Evolutionary conservation across 64 coral and sea anemone species (phyloP).

Genomic region (Cladopsammia gracilis): DNA sequence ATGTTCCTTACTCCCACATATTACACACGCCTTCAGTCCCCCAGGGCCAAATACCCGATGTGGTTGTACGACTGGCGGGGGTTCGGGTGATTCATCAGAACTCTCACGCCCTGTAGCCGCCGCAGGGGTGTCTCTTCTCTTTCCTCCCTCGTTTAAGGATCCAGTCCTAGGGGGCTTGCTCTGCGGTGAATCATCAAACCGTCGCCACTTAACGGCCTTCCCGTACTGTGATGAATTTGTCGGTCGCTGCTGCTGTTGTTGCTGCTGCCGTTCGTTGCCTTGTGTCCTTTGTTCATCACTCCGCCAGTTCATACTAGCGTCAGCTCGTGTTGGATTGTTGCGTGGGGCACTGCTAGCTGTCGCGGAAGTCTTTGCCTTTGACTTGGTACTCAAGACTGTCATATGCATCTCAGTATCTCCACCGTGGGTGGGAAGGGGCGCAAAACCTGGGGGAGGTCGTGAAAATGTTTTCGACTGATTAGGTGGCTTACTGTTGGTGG

Average conservation of each 20-base stretch:
- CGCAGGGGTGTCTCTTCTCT: background rate
- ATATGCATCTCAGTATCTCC: slow-evolving; percentile 34
- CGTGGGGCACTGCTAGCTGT: background rate
- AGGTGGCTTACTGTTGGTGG: background rate
- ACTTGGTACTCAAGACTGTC: slow-evolving; percentile 41
- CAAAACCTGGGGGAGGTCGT: slow-evolving; percentile 62
- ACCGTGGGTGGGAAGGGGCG: slow-evolving; percentile 60
- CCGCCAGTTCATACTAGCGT: slow-evolving; percentile 27
- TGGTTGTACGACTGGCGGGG: slow-evolving; percentile 3
- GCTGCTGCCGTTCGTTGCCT: background rate
- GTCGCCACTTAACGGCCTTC: background rate
- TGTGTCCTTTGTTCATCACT: slow-evolving; percentile 1
- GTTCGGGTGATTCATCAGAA: slow-evolving; percentile 7
- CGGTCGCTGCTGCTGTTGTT: background rate
- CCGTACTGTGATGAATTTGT: background rate
- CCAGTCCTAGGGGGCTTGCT: background rate
- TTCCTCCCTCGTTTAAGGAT: background rate
- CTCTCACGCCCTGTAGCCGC: background rate
- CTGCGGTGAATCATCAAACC: background rate
- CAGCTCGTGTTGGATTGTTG: background rate
- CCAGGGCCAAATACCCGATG: slow-evolving; percentile 55
- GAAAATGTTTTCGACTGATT: slow-evolving; percentile 39
- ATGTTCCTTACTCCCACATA: slow-evolving; percentile 67
- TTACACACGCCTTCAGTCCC: slow-evolving; percentile 67
- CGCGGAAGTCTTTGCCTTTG: background rate